Evolutionary conservation across 1,140 invertebrate species (phyloP).

Genomic region (Wasmannia auropunctata): DNA sequence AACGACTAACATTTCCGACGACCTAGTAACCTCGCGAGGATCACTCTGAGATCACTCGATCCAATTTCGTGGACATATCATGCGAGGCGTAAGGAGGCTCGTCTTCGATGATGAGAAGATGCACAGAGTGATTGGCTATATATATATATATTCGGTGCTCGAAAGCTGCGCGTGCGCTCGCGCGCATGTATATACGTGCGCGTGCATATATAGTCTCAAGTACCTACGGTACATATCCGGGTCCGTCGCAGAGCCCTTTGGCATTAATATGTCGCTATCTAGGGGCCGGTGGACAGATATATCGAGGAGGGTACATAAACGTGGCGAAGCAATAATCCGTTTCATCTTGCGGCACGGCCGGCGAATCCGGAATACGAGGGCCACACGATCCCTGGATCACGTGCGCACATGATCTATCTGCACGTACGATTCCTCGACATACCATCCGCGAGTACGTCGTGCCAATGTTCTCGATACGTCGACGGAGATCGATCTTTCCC

Average conservation of each 20-base stretch:
- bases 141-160: conserved; percentile 34
- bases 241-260: conserved; percentile 58
- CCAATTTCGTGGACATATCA: conserved; percentile 49
- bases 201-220: conserved; percentile 42
- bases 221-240: conserved; percentile 55
- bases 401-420: conserved; percentile 39
- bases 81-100: conserved; percentile 48
- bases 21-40: conserved; percentile 31
- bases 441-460: conserved; percentile 60
- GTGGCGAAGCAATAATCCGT: conserved; percentile 71
- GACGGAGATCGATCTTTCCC: conserved; percentile 49
- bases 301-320: conserved; percentile 63
- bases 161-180: conserved; percentile 47
- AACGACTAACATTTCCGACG: neutral
- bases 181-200: conserved; percentile 21
- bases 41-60: conserved; percentile 33
- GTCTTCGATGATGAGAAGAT: conserved; percentile 53
- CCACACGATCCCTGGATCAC: conserved; percentile 57
- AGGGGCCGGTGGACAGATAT: conserved; percentile 66
- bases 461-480: conserved; percentile 43
- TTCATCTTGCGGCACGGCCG: conserved; percentile 68
- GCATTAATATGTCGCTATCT: conserved; percentile 71
- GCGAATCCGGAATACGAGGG: conserved; percentile 58
- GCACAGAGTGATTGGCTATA: conserved; percentile 44
- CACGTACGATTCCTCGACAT: conserved; percentile 63